A percentile compares a stretch with the other conserved stretches of the same genome.
phyloP scores from a whole-genome alignment of 2,113 vertebrate genomes.

The Bagarius yarrelli region DNA sequence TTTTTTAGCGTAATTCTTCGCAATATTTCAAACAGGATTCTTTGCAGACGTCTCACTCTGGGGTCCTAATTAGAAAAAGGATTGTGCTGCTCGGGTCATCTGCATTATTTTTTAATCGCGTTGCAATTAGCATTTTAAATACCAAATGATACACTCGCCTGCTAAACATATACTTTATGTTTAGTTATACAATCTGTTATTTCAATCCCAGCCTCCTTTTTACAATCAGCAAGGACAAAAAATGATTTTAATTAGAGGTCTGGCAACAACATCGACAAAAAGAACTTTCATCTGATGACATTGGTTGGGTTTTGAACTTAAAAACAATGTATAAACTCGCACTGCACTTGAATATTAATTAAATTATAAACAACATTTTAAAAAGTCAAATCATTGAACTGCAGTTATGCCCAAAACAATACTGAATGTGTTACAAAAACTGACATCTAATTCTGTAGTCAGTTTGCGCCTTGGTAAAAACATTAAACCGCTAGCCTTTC shows the following conservation, averaged over 20 bases:
- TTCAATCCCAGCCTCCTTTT: constrained; percentile 7
- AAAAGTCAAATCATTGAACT: background rate
- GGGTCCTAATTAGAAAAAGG: constrained; percentile 43
- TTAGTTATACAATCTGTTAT: constrained; percentile 2
- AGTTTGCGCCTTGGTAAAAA: constrained; percentile 14
- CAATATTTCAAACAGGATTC: constrained; percentile 33
- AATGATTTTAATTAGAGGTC: constrained; percentile 11
- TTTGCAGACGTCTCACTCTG: constrained; percentile 17
- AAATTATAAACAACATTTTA: background rate
- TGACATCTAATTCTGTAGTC: background rate
- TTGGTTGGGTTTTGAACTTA: background rate
- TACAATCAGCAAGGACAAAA: constrained; percentile 2
- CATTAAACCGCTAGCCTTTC: constrained; percentile 7
- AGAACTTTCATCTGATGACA: background rate
- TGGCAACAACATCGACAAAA: background rate
- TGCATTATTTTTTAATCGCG: constrained; percentile 40
- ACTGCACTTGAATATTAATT: background rate
- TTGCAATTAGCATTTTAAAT: constrained; percentile 31
- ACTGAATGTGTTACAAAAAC: background rate
- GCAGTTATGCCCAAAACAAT: background rate
- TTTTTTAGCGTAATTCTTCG: constrained; percentile 23
- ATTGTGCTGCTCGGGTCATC: constrained; percentile 35
- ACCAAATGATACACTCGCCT: constrained; percentile 8
- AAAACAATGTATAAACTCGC: background rate
- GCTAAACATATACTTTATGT: constrained; percentile 1